Base-by-base conservation (phyloP, 2,797 vertebrate genomes). In the Spea hammondii region DNA sequence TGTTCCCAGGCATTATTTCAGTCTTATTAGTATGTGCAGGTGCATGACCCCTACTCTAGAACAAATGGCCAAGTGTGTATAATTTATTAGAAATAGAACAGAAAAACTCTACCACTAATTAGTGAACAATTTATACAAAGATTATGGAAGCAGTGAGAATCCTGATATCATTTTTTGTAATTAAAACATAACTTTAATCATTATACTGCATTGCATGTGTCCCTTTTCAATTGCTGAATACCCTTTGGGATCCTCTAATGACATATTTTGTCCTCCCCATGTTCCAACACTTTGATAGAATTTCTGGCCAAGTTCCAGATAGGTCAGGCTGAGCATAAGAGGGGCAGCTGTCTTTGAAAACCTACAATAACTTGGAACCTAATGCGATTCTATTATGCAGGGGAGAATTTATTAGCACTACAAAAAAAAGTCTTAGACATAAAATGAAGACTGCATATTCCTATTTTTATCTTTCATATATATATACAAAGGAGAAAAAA, bases 11-110 rank as follows among this genome's bases (percentile, higher is more conserved):
- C n/a, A 12, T 62, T 62, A 62, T 17, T 32, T 62, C 1, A 62
- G 13, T 50, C 46, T 83, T 55, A 57, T 84, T 84, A 87, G 65
- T 11, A 32, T 71, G 77, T 80, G 62, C 83, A 86, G 84, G 80
- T 79, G 32, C 5, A n/a, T 82, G 72, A 57, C 14, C 46, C 82
- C 60, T n/a, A 5, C 65, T 48, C 60, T 76, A 70, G 17, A 14
- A 60, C 62, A 77, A 11, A 44, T 9, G 76, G 75, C 69, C 50
- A 70, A 62, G 2, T 5, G 55, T 10, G 0, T 65, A 65, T 82
- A 66, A 57, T 78, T 78, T 59, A 55, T 82, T 75, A 72, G 10
- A 48, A 53, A 59, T 17, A 14, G 9, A 1, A 13, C 17, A 72
- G 4, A 64, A 65, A 45, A 45, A 62, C 53, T 47, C 57, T n/a